These are phyloP conservation scores for mouse (Mus musculus) DNA, from an alignment of 2,113 vertebrate species.

Conservation along the genomic window DNA sequence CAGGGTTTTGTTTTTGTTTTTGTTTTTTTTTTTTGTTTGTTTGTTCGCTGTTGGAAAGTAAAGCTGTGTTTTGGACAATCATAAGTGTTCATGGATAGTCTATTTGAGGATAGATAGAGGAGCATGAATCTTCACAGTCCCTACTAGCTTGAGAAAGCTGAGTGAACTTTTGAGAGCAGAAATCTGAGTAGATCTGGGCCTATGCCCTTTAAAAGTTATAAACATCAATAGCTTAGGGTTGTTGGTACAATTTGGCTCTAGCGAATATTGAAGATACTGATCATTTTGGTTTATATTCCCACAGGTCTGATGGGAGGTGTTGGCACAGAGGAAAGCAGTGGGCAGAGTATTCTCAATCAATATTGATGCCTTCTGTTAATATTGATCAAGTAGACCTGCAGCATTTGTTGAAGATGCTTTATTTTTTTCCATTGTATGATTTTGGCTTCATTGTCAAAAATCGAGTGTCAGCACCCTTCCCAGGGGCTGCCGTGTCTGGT, in stretches of 20 bases:
- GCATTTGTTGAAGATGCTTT: too few species aligned
- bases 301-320: conserved; percentile 7
- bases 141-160: conserved; percentile 31
- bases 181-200: not conserved
- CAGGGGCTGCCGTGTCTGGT: too few species aligned
- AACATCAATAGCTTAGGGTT: not conserved
- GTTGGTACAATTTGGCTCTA: conserved; percentile 47
- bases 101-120: not conserved
- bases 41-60: conserved; percentile 54
- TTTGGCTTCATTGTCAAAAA: too few species aligned
- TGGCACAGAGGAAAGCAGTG: not conserved
- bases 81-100: not conserved
- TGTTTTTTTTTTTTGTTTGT: too few species aligned
- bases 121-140: conserved; percentile 45
- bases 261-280: conserved; percentile 6
- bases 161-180: not conserved
- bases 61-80: conserved; percentile 18
- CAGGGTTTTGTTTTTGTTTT: not conserved
- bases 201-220: conserved; percentile 33
- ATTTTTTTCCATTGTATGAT: too few species aligned
- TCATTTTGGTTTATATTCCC: conserved; percentile 40
- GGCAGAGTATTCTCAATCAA: not conserved
- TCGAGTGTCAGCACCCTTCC: too few species aligned
- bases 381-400: conserved; percentile 63
- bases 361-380: not conserved